Conservation (phyloP, 2,888 invertebrate genomes). For the Allacma fusca region DNA sequence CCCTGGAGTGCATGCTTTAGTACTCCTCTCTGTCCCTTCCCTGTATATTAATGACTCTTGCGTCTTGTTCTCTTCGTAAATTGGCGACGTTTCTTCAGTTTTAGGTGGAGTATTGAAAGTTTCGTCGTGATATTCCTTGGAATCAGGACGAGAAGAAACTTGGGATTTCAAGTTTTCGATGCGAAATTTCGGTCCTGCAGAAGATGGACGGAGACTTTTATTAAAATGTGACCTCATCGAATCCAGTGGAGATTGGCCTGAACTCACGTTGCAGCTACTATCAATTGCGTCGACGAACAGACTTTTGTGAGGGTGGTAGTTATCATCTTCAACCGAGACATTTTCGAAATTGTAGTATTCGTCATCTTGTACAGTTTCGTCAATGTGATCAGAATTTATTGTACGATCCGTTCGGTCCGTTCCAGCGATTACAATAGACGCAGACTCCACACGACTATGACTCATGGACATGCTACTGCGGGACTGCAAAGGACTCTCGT, state of each 20-base stretch:
- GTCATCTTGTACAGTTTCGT: background rate
- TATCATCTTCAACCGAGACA: slow-evolving; percentile 24
- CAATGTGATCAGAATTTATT: background rate
- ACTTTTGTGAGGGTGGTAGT: slow-evolving; percentile 19
- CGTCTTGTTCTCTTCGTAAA: background rate
- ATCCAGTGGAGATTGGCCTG: slow-evolving; percentile 22
- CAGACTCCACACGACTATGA: background rate
- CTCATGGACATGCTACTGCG: background rate
- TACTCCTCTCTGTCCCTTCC: no score
- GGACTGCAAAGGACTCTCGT: background rate
- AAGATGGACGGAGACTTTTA: slow-evolving; percentile 21
- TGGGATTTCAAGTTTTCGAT: background rate
- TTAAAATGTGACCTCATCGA: slow-evolving; percentile 10
- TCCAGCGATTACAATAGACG: background rate
- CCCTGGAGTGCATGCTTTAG: background rate
- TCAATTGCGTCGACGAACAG: slow-evolving; percentile 29
- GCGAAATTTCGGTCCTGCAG: slow-evolving; percentile 30
- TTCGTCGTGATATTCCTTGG: background rate
- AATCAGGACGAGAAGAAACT: background rate
- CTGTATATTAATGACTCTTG: no score
- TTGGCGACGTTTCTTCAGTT: background rate
- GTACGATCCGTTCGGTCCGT: slow-evolving; percentile 1
- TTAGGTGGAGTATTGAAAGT: background rate
- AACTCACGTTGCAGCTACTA: slow-evolving; percentile 31
- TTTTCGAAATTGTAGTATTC: slow-evolving; percentile 36